A percentile compares a stretch with the other conserved stretches of the same genome.
Evolutionary conservation across 2,888 invertebrate genomes (phyloP).

Genomic region (Orchestes rusci): DNA sequence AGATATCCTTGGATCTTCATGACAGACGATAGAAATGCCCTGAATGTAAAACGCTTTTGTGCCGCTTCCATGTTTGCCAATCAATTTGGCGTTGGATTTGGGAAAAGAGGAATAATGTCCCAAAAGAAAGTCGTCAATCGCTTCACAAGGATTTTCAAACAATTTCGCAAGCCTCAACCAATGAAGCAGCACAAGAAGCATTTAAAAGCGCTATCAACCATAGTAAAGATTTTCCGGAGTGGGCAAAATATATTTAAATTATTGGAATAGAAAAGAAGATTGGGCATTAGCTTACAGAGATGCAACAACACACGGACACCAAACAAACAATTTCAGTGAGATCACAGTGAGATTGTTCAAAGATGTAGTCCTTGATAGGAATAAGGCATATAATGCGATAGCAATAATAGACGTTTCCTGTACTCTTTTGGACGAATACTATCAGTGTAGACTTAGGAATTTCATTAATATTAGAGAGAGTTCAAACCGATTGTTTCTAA

Average conservation of each 20-base stretch:
- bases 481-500: slow-evolving; percentile 1
- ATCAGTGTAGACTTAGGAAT: slow-evolving; percentile 3
- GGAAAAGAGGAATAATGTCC: background rate
- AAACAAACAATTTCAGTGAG: too few relatives aligned
- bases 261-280: too few relatives aligned
- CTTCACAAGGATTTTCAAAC: background rate
- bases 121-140: background rate
- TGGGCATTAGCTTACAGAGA: too few relatives aligned
- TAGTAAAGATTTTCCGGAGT: background rate
- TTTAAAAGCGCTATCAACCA: background rate
- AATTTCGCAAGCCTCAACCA: background rate
- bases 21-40: slow-evolving; percentile 20
- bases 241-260: background rate
- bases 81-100: slow-evolving; percentile 14
- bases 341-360: background rate
- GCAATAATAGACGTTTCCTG: background rate
- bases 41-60: slow-evolving; percentile 11
- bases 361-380: background rate
- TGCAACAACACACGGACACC: too few relatives aligned
- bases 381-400: too few relatives aligned
- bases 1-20: slow-evolving; percentile 16
- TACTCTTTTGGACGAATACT: slow-evolving; percentile 5
- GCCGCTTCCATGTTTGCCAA: slow-evolving; percentile 18
- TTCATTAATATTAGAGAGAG: background rate
- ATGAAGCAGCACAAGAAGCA: background rate